These are phyloP conservation scores for Steatocranus sp. DNA, from an alignment of 2,797 vertebrate species.

Conservation along the genomic window DNA sequence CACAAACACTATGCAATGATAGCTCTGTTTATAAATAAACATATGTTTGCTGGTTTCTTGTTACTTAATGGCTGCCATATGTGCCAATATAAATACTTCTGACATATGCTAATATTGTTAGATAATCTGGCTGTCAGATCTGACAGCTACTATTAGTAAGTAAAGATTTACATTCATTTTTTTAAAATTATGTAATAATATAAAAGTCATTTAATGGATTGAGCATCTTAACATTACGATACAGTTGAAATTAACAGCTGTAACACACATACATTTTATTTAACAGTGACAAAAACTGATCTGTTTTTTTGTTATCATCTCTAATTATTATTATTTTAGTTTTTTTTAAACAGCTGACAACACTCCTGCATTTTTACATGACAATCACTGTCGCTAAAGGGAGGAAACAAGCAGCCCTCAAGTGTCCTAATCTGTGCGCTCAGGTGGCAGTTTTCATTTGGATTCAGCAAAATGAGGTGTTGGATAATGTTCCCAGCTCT, in stretches of 20 bases:
- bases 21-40: neutral
- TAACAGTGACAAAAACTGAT: neutral
- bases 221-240: neutral
- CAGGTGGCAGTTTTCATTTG: constrained; percentile 57
- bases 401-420: neutral
- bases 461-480: constrained; percentile 65
- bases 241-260: neutral
- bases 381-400: neutral
- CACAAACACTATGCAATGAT: neutral
- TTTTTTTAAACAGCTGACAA: neutral
- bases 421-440: constrained; percentile 20
- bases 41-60: neutral
- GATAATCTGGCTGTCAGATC: neutral
- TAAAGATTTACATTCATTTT: neutral
- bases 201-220: neutral
- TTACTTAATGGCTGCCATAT: neutral
- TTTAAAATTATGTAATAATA: neutral
- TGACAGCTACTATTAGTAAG: neutral
- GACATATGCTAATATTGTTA: neutral
- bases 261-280: neutral
- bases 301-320: neutral
- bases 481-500: constrained; percentile 77
- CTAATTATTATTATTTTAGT: neutral
- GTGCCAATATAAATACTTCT: neutral
- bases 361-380: neutral